These are phyloP conservation scores for Drosophila guanche DNA, from an alignment of 1,140 invertebrate species.

Conservation along the genomic window DNA sequence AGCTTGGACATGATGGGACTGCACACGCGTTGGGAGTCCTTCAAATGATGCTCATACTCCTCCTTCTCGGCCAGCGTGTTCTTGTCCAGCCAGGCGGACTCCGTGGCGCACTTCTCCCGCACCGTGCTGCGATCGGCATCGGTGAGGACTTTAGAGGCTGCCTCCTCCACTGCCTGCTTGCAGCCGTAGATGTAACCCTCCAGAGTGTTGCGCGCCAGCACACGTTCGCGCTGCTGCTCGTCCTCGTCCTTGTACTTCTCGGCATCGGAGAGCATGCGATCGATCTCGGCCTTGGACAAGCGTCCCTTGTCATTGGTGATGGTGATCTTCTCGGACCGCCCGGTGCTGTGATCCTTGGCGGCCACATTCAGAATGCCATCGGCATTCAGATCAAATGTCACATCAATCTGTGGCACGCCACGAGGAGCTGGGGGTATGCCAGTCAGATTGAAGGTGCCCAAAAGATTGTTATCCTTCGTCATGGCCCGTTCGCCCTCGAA, in stretches of 20 bases:
- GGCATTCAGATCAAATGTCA: slow-evolving; percentile 91
- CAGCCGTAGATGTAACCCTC: slow-evolving; percentile 93
- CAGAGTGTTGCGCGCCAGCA: slow-evolving; percentile 90
- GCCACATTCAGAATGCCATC: slow-evolving; percentile 92
- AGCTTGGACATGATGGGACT: slow-evolving; percentile 91
- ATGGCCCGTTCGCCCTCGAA: slow-evolving; percentile 89
- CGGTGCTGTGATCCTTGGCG: slow-evolving; percentile 91
- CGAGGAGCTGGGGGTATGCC: slow-evolving; percentile 89
- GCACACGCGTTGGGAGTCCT: slow-evolving; percentile 89
- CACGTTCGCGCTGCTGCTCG: slow-evolving; percentile 87
- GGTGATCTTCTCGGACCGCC: slow-evolving; percentile 90
- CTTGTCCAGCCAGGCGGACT: slow-evolving; percentile 86
- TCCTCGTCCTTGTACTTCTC: slow-evolving; percentile 89
- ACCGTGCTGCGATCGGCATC: slow-evolving; percentile 87
- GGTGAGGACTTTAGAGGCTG: slow-evolving; percentile 86
- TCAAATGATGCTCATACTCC: slow-evolving; percentile 90
- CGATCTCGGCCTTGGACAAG: slow-evolving; percentile 95
- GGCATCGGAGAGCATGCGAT: slow-evolving; percentile 94
- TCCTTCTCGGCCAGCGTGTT: slow-evolving; percentile 89
- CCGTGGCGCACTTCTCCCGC: slow-evolving; percentile 85
- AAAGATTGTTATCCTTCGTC: slow-evolving; percentile 91
- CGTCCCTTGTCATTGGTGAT: slow-evolving; percentile 97
- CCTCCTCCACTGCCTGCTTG: slow-evolving; percentile 89
- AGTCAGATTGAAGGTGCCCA: slow-evolving; percentile 91
- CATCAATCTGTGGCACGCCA: slow-evolving; percentile 86